A percentile compares a stretch with the other conserved stretches of the same genome.
These are phyloP conservation scores for Corydoras maculifer DNA, from an alignment of 2,113 vertebrate species.

Conservation along the genomic window DNA sequence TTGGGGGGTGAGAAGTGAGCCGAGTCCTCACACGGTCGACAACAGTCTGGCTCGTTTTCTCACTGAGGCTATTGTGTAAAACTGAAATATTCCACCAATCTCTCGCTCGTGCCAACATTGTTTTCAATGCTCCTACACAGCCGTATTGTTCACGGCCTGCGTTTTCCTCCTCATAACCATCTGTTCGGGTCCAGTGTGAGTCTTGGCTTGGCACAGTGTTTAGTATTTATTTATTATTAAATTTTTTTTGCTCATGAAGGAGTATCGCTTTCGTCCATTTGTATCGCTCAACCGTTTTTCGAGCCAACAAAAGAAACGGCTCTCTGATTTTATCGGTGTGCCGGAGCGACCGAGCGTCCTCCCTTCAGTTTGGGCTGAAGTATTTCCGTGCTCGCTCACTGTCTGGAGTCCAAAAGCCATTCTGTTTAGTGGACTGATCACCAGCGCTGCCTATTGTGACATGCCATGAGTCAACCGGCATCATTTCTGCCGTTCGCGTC, in stretches of 20 bases:
- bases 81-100: constrained; percentile 24
- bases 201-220: constrained; percentile 6
- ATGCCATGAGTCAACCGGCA: constrained; percentile 71
- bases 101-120: constrained; percentile 17
- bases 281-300: constrained; percentile 33
- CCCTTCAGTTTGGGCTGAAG: constrained; percentile 41
- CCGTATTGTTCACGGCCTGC: constrained; percentile 22
- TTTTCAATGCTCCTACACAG: constrained; percentile 29
- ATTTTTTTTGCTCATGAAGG: constrained; percentile 15
- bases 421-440: constrained; percentile 71
- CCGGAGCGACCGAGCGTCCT: constrained; percentile 33
- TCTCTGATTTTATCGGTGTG: constrained; percentile 39
- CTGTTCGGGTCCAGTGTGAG: constrained; percentile 32
- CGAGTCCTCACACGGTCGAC: constrained; percentile 12
- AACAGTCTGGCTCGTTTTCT: constrained; percentile 8
- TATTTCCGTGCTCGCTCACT: constrained; percentile 37
- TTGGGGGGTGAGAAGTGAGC: constrained; percentile 22
- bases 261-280: constrained; percentile 20
- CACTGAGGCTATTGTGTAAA: constrained; percentile 31
- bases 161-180: constrained; percentile 28
- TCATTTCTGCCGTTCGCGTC: constrained; percentile 67
- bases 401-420: constrained; percentile 48
- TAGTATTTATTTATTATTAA: not conserved
- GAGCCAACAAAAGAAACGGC: constrained; percentile 34
- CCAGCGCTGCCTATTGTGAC: constrained; percentile 60